Evolutionary conservation across 1,140 invertebrate species (phyloP).

Genomic region (Sitobion miscanthi): DNA sequence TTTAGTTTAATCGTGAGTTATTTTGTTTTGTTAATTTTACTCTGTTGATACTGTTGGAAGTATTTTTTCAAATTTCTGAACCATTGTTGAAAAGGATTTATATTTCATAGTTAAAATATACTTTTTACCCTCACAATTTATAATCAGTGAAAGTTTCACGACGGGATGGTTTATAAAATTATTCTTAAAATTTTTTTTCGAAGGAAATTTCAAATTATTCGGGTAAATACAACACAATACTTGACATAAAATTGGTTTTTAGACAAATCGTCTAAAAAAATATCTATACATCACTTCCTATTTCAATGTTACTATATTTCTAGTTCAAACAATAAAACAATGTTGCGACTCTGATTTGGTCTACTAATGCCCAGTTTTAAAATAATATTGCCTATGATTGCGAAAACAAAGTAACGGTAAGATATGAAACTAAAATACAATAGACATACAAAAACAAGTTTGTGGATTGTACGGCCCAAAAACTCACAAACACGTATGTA

Average conservation of each 20-base stretch:
- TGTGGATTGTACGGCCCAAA: background rate
- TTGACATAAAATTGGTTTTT: background rate
- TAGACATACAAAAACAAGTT: constrained; percentile 11
- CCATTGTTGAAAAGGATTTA: background rate
- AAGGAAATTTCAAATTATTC: background rate
- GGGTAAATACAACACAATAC: background rate
- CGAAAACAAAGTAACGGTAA: background rate
- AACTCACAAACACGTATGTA: background rate
- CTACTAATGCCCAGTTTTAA: background rate
- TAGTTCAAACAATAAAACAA: background rate
- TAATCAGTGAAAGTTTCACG: background rate
- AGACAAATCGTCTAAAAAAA: background rate
- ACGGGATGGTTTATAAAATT: background rate
- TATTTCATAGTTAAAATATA: background rate
- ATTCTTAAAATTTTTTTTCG: background rate
- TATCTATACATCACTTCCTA: background rate
- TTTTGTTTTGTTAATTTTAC: background rate
- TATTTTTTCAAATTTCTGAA: background rate
- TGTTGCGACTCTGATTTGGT: background rate
- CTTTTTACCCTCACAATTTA: background rate
- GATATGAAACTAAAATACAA: background rate
- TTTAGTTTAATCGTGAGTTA: background rate
- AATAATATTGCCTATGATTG: background rate
- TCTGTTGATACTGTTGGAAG: background rate
- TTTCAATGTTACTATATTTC: background rate